Evolutionary conservation across 2,888 invertebrate genomes (phyloP).

Genomic region (Pammene fasciana): DNA sequence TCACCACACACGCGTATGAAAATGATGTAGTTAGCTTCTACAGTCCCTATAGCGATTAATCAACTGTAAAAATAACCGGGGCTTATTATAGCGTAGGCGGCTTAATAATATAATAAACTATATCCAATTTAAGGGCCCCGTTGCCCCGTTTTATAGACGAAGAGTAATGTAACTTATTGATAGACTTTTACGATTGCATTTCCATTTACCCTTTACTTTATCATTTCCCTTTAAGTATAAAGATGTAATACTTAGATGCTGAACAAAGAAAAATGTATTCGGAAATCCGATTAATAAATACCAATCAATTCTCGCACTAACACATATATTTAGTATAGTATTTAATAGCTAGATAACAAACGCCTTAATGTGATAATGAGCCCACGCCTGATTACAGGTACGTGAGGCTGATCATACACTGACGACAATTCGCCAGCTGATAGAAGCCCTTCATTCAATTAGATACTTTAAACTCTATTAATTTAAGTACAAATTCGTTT

Average conservation of each 20-base stretch:
- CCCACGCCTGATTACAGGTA: conserved; percentile 33
- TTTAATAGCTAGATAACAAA: conserved; percentile 23
- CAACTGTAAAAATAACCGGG: neutral
- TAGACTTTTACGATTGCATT: neutral
- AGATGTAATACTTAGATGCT: too few relatives aligned
- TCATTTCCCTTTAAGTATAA: too few relatives aligned
- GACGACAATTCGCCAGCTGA: neutral
- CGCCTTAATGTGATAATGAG: conserved; percentile 32
- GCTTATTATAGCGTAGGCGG: conserved; percentile 3
- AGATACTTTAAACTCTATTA: neutral
- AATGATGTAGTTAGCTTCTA: too few relatives aligned
- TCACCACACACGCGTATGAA: too few relatives aligned
- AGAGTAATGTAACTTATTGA: neutral
- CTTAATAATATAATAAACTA: neutral
- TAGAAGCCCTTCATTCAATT: neutral
- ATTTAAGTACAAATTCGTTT: neutral
- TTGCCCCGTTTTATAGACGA: neutral
- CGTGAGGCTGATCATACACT: conserved; percentile 31
- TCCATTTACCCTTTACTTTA: too few relatives aligned
- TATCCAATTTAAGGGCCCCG: neutral
- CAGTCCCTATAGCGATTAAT: neutral
- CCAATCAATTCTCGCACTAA: conserved; percentile 5
- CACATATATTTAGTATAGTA: neutral
- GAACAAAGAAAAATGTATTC: neutral
- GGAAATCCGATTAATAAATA: neutral